Evolutionary conservation across 2,113 vertebrate species (phyloP).

Genomic region (Mola mola): DNA sequence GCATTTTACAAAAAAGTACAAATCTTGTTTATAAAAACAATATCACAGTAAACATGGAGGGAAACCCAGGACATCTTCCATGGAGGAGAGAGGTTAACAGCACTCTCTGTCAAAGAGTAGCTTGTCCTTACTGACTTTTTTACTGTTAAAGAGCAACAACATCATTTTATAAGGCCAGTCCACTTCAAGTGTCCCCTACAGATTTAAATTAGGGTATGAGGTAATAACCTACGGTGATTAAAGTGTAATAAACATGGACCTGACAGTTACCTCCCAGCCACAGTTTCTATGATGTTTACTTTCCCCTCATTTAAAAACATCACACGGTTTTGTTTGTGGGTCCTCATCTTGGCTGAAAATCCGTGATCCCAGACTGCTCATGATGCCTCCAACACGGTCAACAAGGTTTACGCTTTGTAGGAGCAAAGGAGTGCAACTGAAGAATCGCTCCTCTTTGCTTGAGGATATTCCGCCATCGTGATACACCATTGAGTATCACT

Average conservation of each 20-base stretch:
- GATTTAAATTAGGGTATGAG: constrained; percentile 9
- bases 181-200: constrained; percentile 19
- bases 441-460: constrained; percentile 14
- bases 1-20: constrained; percentile 18
- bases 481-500: not conserved
- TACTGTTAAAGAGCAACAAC: constrained; percentile 9
- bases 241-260: constrained; percentile 26
- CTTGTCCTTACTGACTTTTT: constrained; percentile 8
- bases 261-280: not conserved
- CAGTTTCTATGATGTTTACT: constrained; percentile 1
- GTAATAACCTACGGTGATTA: constrained; percentile 22
- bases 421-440: constrained; percentile 5
- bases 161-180: constrained; percentile 18
- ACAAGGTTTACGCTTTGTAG: constrained; percentile 8
- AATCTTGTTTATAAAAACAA: constrained; percentile 34
- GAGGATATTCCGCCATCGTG: not conserved
- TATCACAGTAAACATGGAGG: constrained; percentile 38
- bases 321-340: constrained; percentile 7
- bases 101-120: constrained; percentile 17
- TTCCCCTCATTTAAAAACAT: constrained; percentile 12
- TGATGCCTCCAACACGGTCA: constrained; percentile 7
- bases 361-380: constrained; percentile 12
- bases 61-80: constrained; percentile 6
- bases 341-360: constrained; percentile 22
- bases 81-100: not conserved